Conservation (phyloP, 2,113 vertebrate genomes). For the Amazona vittata region DNA sequence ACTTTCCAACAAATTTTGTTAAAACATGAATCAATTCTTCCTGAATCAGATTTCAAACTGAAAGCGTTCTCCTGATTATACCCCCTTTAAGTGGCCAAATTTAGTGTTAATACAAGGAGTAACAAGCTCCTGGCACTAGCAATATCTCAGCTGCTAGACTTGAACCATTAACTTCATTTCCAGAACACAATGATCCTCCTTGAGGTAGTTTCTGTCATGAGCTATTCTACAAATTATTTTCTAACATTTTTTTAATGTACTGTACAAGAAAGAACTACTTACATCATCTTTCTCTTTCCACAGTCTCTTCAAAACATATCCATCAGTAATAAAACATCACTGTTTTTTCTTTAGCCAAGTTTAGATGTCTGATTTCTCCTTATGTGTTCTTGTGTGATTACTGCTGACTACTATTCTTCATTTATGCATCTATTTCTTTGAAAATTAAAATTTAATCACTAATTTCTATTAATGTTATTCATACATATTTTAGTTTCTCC, state of each 20-base stretch:
- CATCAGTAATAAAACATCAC: neutral
- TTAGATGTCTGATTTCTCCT: neutral
- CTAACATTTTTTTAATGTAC: neutral
- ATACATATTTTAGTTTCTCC: neutral
- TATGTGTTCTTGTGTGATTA: neutral
- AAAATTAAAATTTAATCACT: slow-evolving; percentile 23
- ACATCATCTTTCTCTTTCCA: neutral
- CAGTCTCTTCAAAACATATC: neutral
- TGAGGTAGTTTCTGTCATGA: neutral
- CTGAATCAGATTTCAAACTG: neutral
- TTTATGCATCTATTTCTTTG: neutral
- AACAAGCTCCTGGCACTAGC: neutral
- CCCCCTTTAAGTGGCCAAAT: neutral
- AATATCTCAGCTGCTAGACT: neutral
- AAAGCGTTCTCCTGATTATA: neutral
- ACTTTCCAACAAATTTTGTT: neutral
- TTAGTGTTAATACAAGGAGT: neutral
- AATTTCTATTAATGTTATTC: neutral
- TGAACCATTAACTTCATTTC: neutral
- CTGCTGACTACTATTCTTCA: neutral
- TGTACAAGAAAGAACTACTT: neutral
- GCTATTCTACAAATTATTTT: neutral
- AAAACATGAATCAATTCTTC: neutral
- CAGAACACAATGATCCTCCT: neutral
- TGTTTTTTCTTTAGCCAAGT: neutral